phyloP scores from a whole-genome alignment of 1,140 invertebrate genomes.

The Potamilus streckersoni region DNA sequence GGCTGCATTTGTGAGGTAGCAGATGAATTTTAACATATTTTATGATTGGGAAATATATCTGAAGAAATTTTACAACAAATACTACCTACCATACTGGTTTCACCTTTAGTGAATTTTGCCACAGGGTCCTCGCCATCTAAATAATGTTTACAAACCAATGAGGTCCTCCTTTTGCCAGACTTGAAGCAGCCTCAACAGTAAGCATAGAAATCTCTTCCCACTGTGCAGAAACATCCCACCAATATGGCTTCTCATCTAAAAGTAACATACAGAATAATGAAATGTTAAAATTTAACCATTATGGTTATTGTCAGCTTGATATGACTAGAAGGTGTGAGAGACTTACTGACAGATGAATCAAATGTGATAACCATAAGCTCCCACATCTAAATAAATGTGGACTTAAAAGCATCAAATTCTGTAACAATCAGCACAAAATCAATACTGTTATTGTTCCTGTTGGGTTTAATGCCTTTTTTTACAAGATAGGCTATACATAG shows the following conservation, averaged over 20 bases:
- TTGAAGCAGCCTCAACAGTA: conserved; percentile 13
- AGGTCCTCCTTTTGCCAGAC: conserved; percentile 22
- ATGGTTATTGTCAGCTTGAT: no score
- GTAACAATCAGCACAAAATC: not conserved
- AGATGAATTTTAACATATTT: no score
- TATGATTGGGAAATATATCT: no score
- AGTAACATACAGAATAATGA: not conserved
- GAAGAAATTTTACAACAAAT: not conserved
- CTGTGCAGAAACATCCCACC: conserved; percentile 36
- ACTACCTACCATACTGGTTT: conserved; percentile 23
- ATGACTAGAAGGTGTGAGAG: no score
- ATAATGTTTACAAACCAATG: conserved; percentile 27
- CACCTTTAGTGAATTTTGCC: conserved; percentile 33
- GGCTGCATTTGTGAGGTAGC: no score
- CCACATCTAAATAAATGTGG: not conserved
- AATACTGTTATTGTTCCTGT: not conserved
- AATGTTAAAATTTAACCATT: no score
- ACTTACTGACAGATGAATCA: no score
- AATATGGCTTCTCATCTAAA: conserved; percentile 40
- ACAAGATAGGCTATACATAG: no score
- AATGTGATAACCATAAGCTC: not conserved
- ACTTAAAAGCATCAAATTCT: not conserved
- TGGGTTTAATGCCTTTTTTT: no score
- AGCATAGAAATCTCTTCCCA: conserved; percentile 18
- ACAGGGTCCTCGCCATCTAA: conserved; percentile 31